Conservation (phyloP, 2,797 vertebrate species). For the Florisuga fusca region DNA sequence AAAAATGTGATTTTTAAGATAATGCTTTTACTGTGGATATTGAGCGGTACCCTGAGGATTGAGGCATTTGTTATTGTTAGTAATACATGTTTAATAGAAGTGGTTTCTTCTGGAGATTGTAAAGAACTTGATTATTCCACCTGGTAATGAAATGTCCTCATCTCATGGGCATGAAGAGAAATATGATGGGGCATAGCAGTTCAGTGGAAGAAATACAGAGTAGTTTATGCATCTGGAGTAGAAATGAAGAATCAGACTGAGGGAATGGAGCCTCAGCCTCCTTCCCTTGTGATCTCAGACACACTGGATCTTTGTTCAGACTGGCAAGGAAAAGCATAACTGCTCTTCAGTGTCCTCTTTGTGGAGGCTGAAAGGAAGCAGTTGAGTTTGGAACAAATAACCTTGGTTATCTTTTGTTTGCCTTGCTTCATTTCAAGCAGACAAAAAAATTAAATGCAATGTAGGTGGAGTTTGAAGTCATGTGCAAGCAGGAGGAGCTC, state of each 20-base stretch:
- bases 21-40: not conserved
- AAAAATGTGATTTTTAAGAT: slow-evolving; percentile 7
- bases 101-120: not conserved
- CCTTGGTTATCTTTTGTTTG: not conserved
- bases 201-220: not conserved
- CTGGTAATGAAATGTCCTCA: slow-evolving; percentile 5
- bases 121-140: slow-evolving; percentile 26
- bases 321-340: not conserved
- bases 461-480: not conserved
- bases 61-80: slow-evolving; percentile 52
- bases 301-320: not conserved
- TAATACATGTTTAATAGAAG: slow-evolving; percentile 39
- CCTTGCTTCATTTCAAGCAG: not conserved
- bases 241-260: not conserved
- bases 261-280: not conserved
- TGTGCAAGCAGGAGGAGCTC: not conserved
- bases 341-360: not conserved
- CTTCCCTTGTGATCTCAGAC: not conserved
- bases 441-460: not conserved
- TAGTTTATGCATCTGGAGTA: not conserved
- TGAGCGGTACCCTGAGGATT: not conserved
- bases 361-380: not conserved
- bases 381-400: not conserved
- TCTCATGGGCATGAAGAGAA: not conserved
- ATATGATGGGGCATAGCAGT: not conserved